These are phyloP conservation scores for Pseudonaja textilis DNA, from an alignment of 2,113 vertebrate species.

Conservation along the genomic window DNA sequence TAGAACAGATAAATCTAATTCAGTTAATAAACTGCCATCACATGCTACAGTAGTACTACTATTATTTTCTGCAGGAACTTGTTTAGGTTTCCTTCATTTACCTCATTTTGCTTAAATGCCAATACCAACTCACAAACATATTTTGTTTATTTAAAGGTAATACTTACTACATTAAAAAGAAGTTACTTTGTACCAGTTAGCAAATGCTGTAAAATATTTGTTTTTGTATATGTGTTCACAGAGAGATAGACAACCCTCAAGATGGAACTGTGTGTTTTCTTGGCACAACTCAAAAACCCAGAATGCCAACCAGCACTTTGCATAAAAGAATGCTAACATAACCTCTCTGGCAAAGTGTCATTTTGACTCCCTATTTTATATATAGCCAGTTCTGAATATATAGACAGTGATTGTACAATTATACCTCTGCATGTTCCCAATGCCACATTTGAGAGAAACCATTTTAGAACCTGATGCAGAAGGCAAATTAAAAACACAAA, in stretches of 20 bases:
- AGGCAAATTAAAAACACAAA: neutral
- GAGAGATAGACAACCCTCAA: neutral
- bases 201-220: neutral
- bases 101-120: neutral
- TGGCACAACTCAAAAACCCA: neutral
- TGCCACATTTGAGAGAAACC: constrained; percentile 11
- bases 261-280: neutral
- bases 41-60: neutral
- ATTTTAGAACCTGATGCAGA: neutral
- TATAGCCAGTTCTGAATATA: neutral
- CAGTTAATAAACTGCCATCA: neutral
- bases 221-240: neutral
- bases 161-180: neutral
- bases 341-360: neutral
- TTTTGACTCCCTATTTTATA: constrained; percentile 5
- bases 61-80: neutral
- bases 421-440: neutral
- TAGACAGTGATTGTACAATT: neutral
- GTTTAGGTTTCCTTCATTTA: neutral
- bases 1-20: neutral
- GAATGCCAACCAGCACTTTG: neutral
- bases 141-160: neutral
- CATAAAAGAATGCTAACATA: neutral
- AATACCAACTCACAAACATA: accelerated
- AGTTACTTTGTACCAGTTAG: neutral